A percentile compares a stretch with the other conserved stretches of the same genome.
phyloP scores from a whole-genome alignment of 1,140 invertebrate genomes.

The Drosophila repletoides region DNA sequence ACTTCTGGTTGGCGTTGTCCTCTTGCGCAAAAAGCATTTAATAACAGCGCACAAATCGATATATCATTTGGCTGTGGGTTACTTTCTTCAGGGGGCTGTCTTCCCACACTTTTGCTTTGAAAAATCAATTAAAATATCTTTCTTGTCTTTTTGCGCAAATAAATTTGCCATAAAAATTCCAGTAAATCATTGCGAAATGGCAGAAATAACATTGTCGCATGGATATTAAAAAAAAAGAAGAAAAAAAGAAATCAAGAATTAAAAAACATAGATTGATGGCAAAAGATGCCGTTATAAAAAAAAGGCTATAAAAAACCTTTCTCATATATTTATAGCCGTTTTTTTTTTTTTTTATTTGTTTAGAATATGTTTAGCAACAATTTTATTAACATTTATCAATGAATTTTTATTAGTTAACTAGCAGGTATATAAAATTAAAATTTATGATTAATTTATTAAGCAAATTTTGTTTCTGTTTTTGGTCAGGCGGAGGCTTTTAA shows the following conservation, averaged over 20 bases:
- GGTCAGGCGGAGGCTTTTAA: background rate
- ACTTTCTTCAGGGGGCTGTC: constrained; percentile 57
- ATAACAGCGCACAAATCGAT: constrained; percentile 77
- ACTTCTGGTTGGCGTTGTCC: constrained; percentile 45
- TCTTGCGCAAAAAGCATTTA: constrained; percentile 66
- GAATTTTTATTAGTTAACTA: too few species aligned
- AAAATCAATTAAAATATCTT: constrained; percentile 81
- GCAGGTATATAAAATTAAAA: too few species aligned
- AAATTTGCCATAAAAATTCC: constrained; percentile 79
- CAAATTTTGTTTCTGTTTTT: constrained; percentile 5
- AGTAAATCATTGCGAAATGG: constrained; percentile 74
- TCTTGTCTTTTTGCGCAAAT: constrained; percentile 55
- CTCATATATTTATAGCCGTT: background rate
- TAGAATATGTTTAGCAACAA: background rate
- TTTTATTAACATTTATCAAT: background rate
- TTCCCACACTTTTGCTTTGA: constrained; percentile 72
- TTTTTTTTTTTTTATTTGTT: background rate
- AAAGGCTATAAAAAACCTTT: background rate
- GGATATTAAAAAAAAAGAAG: constrained; percentile 36
- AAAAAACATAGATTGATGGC: constrained; percentile 34
- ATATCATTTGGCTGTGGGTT: constrained; percentile 67
- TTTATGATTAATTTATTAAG: constrained; percentile 24
- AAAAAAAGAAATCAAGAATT: constrained; percentile 39
- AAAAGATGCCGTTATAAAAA: constrained; percentile 37
- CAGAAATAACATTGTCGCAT: constrained; percentile 56